Percentiles rank a stretch among this genome's conserved stretches.
phyloP scores from a whole-genome alignment of 2,888 invertebrate genomes.

The Nemapogon koenigi region DNA sequence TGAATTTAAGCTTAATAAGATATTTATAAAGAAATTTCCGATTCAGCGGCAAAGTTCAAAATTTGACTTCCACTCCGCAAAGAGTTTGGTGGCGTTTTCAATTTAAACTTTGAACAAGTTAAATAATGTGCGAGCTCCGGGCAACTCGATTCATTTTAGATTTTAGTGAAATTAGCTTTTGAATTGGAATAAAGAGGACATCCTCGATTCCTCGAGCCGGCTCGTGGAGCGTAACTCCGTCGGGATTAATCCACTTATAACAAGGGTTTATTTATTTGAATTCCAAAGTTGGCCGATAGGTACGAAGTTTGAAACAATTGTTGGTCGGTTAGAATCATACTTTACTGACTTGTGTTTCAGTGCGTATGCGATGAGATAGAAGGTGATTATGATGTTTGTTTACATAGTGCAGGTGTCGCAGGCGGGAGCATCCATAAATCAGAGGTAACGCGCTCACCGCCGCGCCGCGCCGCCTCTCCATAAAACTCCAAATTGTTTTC shows the following conservation, averaged over 20 bases:
- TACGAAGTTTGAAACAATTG: background rate
- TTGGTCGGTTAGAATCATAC: too few species aligned
- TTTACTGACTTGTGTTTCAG: too few species aligned
- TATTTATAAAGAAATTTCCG: slow-evolving; percentile 65
- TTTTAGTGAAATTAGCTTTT: slow-evolving; percentile 63
- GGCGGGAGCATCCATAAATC: slow-evolving; percentile 41
- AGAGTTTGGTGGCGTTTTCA: slow-evolving; percentile 62
- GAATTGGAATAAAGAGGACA: slow-evolving; percentile 53
- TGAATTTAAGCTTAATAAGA: slow-evolving; percentile 63
- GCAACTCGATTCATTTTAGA: slow-evolving; percentile 62
- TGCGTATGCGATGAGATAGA: too few species aligned
- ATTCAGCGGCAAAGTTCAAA: slow-evolving; percentile 64
- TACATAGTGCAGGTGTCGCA: slow-evolving; percentile 2
- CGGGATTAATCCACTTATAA: slow-evolving; percentile 3
- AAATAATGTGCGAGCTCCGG: slow-evolving; percentile 60
- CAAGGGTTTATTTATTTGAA: slow-evolving; percentile 1
- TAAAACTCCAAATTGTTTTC: slow-evolving; percentile 64
- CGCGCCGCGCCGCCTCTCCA: slow-evolving; percentile 34
- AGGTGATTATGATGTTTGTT: too few species aligned
- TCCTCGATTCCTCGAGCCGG: slow-evolving; percentile 30
- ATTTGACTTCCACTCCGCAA: slow-evolving; percentile 57
- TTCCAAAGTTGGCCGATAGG: too few species aligned
- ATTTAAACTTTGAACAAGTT: slow-evolving; percentile 63
- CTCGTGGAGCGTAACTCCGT: too few species aligned
- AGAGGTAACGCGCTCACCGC: slow-evolving; percentile 41